Evolutionary conservation across 2,113 vertebrate genomes (phyloP).

Genomic region (Megaceryle maxima): DNA sequence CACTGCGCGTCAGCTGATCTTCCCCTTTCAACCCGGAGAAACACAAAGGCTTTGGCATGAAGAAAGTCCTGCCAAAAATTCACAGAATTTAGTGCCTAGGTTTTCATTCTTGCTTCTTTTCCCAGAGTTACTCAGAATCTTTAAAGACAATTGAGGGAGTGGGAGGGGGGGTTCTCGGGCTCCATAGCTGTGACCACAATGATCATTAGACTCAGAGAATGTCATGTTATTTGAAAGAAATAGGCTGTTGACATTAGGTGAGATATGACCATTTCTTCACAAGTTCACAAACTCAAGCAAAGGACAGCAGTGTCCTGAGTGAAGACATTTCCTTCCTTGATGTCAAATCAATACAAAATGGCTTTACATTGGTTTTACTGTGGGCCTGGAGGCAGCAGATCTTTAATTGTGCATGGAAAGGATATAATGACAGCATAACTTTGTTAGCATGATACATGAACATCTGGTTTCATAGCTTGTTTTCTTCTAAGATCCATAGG

Average conservation of each 20-base stretch:
- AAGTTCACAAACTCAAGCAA: not conserved
- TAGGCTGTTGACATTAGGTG: not conserved
- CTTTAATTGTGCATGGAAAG: not conserved
- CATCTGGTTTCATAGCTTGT: not conserved
- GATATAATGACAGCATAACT: not conserved
- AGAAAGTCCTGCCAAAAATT: not conserved
- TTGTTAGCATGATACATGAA: not conserved
- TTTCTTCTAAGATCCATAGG: not conserved
- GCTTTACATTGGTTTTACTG: conserved; percentile 17
- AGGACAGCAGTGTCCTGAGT: not conserved
- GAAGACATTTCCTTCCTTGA: conserved; percentile 20
- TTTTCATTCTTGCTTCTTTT: not conserved
- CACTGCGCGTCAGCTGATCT: not conserved
- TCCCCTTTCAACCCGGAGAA: not conserved
- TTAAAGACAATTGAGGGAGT: not conserved
- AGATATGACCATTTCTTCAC: not conserved
- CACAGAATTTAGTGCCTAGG: not conserved
- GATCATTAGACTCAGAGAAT: not conserved
- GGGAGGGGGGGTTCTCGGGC: not conserved
- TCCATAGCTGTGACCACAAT: not conserved
- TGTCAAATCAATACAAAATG: conserved; percentile 8
- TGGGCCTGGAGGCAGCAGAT: not conserved
- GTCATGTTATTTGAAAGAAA: not conserved
- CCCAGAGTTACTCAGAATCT: not conserved
- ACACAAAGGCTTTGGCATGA: not conserved